Evolutionary conservation across 2,888 invertebrate genomes (phyloP).

Genomic region (Hirtodrosophila cameraria): DNA sequence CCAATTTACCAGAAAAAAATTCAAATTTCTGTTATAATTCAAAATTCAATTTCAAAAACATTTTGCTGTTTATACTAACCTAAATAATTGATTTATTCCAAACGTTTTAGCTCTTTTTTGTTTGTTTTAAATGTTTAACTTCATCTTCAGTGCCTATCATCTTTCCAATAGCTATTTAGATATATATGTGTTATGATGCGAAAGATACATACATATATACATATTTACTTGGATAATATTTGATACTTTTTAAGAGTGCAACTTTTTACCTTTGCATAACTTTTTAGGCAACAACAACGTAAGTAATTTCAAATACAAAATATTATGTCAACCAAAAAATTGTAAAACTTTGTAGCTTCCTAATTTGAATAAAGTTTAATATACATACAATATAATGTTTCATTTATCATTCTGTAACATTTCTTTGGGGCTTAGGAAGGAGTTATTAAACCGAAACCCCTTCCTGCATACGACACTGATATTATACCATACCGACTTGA

Average conservation of each 20-base stretch:
- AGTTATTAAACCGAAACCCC: too few relatives aligned
- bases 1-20: background rate
- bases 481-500: too few relatives aligned
- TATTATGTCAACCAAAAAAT: conserved; percentile 40
- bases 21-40: conserved; percentile 8
- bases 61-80: too few relatives aligned
- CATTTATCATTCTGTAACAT: too few relatives aligned
- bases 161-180: conserved; percentile 15
- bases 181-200: conserved; percentile 14
- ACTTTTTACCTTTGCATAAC: conserved; percentile 70
- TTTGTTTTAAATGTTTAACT: conserved; percentile 8
- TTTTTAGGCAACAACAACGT: conserved; percentile 67
- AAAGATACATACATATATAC: conserved; percentile 18
- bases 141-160: conserved; percentile 51
- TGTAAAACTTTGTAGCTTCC: conserved; percentile 76
- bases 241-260: conserved; percentile 63
- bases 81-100: background rate
- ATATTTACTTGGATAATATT: conserved; percentile 18
- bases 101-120: too few relatives aligned
- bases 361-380: conserved; percentile 73
- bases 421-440: too few relatives aligned
- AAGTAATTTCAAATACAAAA: conserved; percentile 35
- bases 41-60: too few relatives aligned
- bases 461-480: too few relatives aligned
- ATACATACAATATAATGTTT: conserved; percentile 19